A percentile compares a stretch with the other conserved stretches of the same genome.
phyloP scores from a whole-genome alignment of 2,888 invertebrate genomes.

The Anoncus sp. region DNA sequence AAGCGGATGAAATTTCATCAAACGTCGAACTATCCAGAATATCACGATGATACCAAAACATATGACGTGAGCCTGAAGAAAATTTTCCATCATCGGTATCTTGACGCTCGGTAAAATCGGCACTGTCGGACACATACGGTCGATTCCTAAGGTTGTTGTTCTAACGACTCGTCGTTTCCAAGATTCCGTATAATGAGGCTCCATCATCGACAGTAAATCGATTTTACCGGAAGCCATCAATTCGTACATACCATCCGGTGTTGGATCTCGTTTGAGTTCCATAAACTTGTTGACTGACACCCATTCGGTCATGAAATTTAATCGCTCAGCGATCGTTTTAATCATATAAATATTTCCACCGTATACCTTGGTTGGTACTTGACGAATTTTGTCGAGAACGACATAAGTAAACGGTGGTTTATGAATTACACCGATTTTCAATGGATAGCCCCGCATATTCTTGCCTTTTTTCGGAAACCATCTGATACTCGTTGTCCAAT shows the following conservation, averaged over 20 bases:
- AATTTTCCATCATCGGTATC: background rate
- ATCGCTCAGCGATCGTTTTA: background rate
- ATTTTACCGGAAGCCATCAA: constrained; percentile 31
- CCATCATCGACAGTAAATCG: constrained; percentile 31
- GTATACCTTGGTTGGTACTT: background rate
- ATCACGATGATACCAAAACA: constrained; percentile 33
- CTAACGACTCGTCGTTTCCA: background rate
- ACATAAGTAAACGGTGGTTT: constrained; percentile 34
- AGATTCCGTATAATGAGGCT: constrained; percentile 17
- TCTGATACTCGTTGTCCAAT: constrained; percentile 24
- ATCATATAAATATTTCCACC: constrained; percentile 43
- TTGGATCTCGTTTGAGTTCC: background rate
- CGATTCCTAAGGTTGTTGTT: background rate
- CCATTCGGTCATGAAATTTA: constrained; percentile 64
- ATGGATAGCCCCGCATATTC: constrained; percentile 64
- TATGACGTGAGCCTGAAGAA: constrained; percentile 19
- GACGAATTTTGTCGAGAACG: background rate
- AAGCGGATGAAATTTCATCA: constrained; percentile 46
- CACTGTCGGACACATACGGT: constrained; percentile 6
- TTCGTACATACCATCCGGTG: background rate
- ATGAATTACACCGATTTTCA: constrained; percentile 32
- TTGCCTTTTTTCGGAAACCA: constrained; percentile 64
- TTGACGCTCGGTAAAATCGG: background rate
- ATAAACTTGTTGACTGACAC: background rate
- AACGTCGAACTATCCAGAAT: constrained; percentile 24